These are phyloP conservation scores for Lytechinus variegatus DNA, from an alignment of 35 echinoderm and acorn worm species.

Conservation along the genomic window DNA sequence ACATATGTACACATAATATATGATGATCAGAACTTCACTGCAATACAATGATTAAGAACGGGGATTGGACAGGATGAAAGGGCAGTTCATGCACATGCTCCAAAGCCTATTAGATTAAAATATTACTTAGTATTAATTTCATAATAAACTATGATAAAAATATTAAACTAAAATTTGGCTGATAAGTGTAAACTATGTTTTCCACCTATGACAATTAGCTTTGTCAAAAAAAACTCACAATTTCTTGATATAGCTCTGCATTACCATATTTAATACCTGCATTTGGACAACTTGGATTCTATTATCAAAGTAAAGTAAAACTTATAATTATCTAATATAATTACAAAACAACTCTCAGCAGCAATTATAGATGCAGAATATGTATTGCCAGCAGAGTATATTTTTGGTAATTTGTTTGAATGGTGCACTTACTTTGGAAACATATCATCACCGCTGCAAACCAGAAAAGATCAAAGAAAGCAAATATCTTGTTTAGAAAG, in stretches of 20 bases:
- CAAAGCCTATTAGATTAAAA: neutral
- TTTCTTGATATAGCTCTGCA: neutral
- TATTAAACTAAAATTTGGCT: no score
- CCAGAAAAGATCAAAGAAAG: neutral
- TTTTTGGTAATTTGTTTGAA: neutral
- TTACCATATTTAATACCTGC: neutral
- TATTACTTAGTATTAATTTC: no score
- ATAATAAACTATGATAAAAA: no score
- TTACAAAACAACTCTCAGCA: neutral
- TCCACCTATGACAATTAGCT: neutral
- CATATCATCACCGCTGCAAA: slow-evolving; percentile 43
- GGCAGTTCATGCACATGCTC: neutral
- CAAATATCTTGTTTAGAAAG: slow-evolving; percentile 24
- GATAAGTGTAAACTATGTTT: neutral
- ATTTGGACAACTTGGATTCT: neutral
- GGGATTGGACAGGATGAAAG: neutral
- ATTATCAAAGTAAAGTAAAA: neutral
- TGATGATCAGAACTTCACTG: neutral
- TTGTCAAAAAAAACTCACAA: neutral
- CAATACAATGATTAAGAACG: neutral
- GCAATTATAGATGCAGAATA: neutral
- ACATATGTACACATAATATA: no score
- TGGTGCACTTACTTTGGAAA: slow-evolving; percentile 64
- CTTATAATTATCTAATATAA: neutral
- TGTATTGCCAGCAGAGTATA: neutral